Evolutionary conservation across 2,797 vertebrate genomes (phyloP).

Genomic region (Gymnodraco acuticeps): DNA sequence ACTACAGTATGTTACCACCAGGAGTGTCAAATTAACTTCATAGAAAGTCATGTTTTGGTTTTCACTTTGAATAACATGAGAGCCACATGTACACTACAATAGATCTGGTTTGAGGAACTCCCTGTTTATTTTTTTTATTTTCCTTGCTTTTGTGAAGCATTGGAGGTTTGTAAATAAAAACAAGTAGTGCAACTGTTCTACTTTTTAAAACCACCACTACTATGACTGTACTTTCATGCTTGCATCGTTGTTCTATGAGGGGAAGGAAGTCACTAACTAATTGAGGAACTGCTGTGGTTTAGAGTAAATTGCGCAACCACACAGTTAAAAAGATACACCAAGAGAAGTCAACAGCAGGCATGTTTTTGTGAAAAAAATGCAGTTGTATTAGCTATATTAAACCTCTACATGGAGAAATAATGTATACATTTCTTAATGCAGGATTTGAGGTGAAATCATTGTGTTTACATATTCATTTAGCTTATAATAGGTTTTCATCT

Average conservation of each 20-base stretch:
- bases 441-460: not conserved
- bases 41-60: not conserved
- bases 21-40: not conserved
- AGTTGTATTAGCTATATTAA: not conserved
- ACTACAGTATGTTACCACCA: not conserved
- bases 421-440: not conserved
- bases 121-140: no score
- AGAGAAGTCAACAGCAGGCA: not conserved
- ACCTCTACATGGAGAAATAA: not conserved
- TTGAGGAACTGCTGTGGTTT: slow-evolving; percentile 40
- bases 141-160: no score
- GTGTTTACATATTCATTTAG: no score
- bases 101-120: not conserved
- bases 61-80: not conserved
- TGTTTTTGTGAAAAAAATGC: not conserved
- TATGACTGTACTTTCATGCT: not conserved
- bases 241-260: not conserved
- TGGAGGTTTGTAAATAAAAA: not conserved
- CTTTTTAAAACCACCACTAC: not conserved
- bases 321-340: not conserved
- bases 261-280: slow-evolving; percentile 40
- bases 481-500: not conserved
- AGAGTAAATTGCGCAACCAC: slow-evolving; percentile 23
- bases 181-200: not conserved
- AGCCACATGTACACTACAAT: not conserved